Conservation (phyloP, 2,113 vertebrate species). For the Microcebus lehilahytsara region DNA sequence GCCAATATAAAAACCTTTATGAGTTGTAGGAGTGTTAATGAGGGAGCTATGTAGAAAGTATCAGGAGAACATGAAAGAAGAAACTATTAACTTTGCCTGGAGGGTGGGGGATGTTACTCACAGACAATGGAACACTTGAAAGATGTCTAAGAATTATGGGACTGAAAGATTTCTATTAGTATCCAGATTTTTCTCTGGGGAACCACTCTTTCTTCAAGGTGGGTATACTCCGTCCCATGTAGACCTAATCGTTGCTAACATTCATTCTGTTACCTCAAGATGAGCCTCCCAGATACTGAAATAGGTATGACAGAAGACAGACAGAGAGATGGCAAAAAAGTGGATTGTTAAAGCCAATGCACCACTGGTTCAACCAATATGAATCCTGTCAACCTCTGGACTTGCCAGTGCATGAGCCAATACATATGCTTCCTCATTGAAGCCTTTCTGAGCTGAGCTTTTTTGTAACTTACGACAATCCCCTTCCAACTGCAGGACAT, state of each 20-base stretch:
- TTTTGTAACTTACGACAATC: conserved; percentile 32
- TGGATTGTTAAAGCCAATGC: neutral
- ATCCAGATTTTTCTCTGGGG: neutral
- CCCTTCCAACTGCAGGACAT: neutral
- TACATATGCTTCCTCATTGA: neutral
- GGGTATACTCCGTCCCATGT: neutral
- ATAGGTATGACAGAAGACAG: neutral
- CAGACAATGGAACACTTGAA: neutral
- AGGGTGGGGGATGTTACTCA: neutral
- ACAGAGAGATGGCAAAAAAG: neutral
- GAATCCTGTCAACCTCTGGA: conserved; percentile 26
- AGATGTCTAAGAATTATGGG: neutral
- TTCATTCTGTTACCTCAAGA: neutral
- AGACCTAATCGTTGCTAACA: neutral
- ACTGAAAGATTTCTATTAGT: neutral
- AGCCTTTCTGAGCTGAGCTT: neutral
- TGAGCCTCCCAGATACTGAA: neutral
- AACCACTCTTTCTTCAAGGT: neutral
- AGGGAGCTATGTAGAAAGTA: neutral
- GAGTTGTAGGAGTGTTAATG: neutral
- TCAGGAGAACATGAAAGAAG: neutral
- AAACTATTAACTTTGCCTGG: neutral
- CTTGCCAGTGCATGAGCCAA: neutral
- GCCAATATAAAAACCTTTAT: neutral
- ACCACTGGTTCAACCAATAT: neutral